Percentiles rank a stretch among this genome's conserved stretches.
Conservation (phyloP, 2,113 vertebrate species). For the Anhinga anhinga region DNA sequence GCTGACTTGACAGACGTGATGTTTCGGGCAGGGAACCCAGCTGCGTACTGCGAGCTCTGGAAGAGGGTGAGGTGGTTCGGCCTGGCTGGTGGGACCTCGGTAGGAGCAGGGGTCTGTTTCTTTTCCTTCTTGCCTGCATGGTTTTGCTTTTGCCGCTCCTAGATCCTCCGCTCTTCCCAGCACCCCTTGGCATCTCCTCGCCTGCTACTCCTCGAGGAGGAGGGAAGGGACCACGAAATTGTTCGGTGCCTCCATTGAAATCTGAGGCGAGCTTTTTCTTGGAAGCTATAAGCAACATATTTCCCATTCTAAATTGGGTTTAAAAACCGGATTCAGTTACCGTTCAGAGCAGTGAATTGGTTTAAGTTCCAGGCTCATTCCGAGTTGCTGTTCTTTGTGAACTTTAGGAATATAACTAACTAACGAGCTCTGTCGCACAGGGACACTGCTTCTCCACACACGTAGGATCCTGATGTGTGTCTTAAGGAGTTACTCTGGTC, state of each 20-base stretch:
- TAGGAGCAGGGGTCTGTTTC: background rate
- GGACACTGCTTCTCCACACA: rapidly evolving
- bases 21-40: background rate
- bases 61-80: background rate
- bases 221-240: background rate
- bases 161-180: background rate
- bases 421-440: rapidly evolving
- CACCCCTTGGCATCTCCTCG: background rate
- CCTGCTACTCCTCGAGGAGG: background rate
- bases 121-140: background rate
- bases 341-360: background rate
- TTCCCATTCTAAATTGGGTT: background rate
- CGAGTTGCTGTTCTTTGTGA: background rate
- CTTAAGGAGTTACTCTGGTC: background rate
- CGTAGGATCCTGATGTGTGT: rapidly evolving
- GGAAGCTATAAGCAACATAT: background rate
- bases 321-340: background rate
- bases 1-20: rapidly evolving
- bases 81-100: background rate
- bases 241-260: background rate
- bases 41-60: background rate
- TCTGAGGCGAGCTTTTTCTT: background rate
- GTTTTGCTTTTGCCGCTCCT: background rate
- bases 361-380: background rate
- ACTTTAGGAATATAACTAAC: background rate